Conservation (phyloP, 92 coral and sea anemone genomes). For the Epizoanthus rinbou region DNA sequence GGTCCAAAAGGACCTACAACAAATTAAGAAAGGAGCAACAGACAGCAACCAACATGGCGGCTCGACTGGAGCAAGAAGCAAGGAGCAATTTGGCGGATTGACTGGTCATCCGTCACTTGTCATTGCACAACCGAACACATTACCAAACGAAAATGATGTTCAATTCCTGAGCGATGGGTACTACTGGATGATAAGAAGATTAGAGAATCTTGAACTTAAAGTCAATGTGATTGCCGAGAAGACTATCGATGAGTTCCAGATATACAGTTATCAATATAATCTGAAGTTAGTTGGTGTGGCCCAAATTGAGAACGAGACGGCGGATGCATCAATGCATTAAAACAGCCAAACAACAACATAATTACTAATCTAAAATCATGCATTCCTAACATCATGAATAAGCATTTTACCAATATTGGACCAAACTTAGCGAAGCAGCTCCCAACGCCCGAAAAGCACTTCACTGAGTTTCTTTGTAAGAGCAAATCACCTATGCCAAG, state of each 20-base stretch:
- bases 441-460: conserved; percentile 28
- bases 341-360: conserved; percentile 14
- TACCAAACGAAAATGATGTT: neutral
- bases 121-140: neutral
- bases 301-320: neutral
- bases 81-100: conserved; percentile 4
- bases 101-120: conserved; percentile 1
- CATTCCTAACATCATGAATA: conserved; percentile 37
- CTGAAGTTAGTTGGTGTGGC: conserved; percentile 12
- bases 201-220: neutral
- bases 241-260: no score
- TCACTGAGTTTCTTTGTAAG: conserved; percentile 28
- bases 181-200: neutral
- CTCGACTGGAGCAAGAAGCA: conserved; percentile 20
- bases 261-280: conserved; percentile 22
- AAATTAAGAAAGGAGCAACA: conserved; percentile 18
- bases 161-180: neutral
- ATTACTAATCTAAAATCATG: neutral
- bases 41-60: conserved; percentile 14
- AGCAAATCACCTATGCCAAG: conserved; percentile 14
- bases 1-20: conserved; percentile 24
- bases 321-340: conserved; percentile 30
- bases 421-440: conserved; percentile 34
- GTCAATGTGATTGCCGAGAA: neutral
- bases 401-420: neutral